These are phyloP conservation scores for Echinometra lucunter DNA, from an alignment of 53 echinoderm and acorn worm species.

Conservation along the genomic window DNA sequence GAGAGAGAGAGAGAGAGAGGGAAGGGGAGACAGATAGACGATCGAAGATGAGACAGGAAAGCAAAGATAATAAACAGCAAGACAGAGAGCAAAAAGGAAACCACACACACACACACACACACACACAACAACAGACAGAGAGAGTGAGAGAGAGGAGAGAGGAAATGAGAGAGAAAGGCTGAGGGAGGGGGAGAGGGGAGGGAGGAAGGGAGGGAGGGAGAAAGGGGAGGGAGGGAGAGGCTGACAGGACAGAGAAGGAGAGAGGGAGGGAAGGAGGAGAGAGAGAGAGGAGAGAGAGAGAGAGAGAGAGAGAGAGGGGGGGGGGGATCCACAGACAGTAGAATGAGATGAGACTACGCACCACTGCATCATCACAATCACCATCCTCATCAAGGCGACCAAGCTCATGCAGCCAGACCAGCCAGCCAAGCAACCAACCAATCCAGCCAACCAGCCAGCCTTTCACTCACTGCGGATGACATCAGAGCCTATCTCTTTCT, in stretches of 20 bases:
- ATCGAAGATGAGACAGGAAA: background rate
- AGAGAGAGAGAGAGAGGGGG: background rate
- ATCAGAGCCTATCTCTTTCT: background rate
- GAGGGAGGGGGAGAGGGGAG: background rate
- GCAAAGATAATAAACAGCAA: background rate
- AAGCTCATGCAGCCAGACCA: too few relatives aligned
- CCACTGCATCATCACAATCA: background rate
- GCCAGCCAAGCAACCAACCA: background rate
- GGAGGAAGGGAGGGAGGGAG: too few relatives aligned
- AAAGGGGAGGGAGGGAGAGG: too few relatives aligned
- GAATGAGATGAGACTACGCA: background rate
- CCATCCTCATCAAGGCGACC: background rate
- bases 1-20: too few relatives aligned
- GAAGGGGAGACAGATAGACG: too few relatives aligned
- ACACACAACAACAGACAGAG: too few relatives aligned
- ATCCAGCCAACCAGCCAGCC: background rate
- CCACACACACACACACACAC: too few relatives aligned
- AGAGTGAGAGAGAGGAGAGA: background rate
- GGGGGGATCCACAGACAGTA: background rate
- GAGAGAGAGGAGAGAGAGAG: background rate
- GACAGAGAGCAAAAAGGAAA: background rate
- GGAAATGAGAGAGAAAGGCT: background rate
- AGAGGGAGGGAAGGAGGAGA: background rate
- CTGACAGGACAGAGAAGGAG: too few relatives aligned
- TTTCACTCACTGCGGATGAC: background rate